Percentiles rank a stretch among this genome's conserved stretches.
Evolutionary conservation across 2,113 vertebrate genomes (phyloP).

Genomic region (Prunella himalayana): DNA sequence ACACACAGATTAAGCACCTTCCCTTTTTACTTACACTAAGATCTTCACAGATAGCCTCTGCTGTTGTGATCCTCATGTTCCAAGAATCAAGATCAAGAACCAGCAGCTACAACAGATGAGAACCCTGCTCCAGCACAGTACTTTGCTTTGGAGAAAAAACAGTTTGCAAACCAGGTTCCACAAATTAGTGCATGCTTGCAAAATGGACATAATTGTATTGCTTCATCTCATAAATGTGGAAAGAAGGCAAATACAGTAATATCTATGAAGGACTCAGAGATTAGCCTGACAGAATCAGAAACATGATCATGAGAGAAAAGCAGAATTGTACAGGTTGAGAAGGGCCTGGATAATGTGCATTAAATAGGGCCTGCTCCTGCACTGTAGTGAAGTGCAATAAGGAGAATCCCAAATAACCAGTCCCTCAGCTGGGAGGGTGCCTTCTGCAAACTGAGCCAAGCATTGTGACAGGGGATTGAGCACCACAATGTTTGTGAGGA

Average conservation of each 20-base stretch:
- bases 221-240: neutral
- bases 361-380: neutral
- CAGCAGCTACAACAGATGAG: neutral
- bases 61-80: neutral
- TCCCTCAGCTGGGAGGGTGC: neutral
- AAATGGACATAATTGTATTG: neutral
- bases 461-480: accelerated
- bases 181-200: neutral
- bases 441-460: neutral
- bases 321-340: neutral
- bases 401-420: neutral
- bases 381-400: neutral
- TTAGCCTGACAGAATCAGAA: neutral
- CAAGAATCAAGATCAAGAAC: neutral
- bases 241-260: neutral
- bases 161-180: neutral
- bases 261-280: neutral
- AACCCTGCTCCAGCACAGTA: neutral
- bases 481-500: neutral
- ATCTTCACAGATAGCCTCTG: neutral
- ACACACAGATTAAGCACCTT: neutral
- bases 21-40: neutral
- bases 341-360: neutral
- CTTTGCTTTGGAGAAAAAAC: neutral
- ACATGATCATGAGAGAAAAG: neutral